Evolutionary conservation across 2,113 vertebrate genomes (phyloP).

Genomic region (Chitala chitala): DNA sequence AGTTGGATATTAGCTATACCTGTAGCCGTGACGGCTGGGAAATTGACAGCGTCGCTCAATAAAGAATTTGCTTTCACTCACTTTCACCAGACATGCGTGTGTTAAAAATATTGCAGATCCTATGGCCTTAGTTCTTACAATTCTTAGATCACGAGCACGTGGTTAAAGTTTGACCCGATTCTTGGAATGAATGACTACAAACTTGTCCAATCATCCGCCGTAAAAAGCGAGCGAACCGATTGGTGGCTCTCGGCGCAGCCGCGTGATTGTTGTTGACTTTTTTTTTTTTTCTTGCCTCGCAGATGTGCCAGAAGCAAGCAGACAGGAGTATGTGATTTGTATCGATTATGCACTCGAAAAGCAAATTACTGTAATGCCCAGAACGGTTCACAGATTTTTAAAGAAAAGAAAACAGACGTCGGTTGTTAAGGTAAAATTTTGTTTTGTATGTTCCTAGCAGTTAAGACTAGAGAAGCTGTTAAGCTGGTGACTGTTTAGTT

Average conservation of each 20-base stretch:
- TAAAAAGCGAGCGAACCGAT: no score
- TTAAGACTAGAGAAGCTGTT: background rate
- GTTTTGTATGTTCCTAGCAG: background rate
- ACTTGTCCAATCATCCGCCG: constrained; percentile 30
- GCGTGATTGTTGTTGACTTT: constrained; percentile 15
- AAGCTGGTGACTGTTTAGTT: background rate
- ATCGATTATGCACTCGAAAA: background rate
- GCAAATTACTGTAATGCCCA: background rate
- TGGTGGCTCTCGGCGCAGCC: background rate
- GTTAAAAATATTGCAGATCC: no score
- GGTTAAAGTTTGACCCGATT: constrained; percentile 51
- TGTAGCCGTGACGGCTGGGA: no score
- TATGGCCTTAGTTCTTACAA: constrained; percentile 6
- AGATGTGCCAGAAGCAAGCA: background rate
- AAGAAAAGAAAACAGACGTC: background rate
- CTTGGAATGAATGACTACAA: constrained; percentile 37
- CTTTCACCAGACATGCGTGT: no score
- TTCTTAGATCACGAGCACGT: constrained; percentile 55
- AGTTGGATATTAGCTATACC: no score
- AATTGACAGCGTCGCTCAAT: no score
- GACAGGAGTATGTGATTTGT: background rate
- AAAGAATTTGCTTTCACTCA: no score
- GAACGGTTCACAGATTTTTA: background rate
- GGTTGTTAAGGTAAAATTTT: background rate
- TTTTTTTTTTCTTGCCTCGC: background rate